phyloP scores from a whole-genome alignment of 2,113 vertebrate species.

The Thalassoma bifasciatum region DNA sequence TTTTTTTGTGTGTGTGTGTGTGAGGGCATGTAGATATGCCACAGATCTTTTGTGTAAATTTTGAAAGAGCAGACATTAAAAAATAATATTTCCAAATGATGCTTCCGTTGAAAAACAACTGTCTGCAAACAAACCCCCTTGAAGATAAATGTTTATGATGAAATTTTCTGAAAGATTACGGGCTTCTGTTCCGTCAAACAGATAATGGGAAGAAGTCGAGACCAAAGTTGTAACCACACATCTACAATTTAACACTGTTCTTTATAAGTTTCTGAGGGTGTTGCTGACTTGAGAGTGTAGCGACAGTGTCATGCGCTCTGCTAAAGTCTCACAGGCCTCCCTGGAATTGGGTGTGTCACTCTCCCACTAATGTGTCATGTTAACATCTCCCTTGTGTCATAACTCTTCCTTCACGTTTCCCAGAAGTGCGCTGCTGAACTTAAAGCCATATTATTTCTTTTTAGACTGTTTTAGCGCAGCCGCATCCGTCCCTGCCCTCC shows the following conservation, averaged over 20 bases:
- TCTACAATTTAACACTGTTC: slow-evolving; percentile 29
- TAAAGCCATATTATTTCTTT: slow-evolving; percentile 23
- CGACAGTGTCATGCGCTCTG: slow-evolving; percentile 53
- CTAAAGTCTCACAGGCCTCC: slow-evolving; percentile 60
- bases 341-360: slow-evolving; percentile 76
- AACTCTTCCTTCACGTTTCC: slow-evolving; percentile 53
- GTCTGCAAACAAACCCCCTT: background rate
- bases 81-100: background rate
- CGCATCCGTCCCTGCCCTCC: background rate
- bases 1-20: background rate
- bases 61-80: background rate
- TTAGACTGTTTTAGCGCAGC: slow-evolving; percentile 35
- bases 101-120: background rate
- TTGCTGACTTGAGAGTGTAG: slow-evolving; percentile 53
- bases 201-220: slow-evolving; percentile 1
- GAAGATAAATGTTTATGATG: background rate
- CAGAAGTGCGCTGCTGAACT: slow-evolving; percentile 42
- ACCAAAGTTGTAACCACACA: slow-evolving; percentile 18
- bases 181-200: background rate
- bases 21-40: background rate
- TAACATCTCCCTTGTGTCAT: slow-evolving; percentile 70
- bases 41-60: background rate
- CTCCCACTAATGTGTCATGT: slow-evolving; percentile 76
- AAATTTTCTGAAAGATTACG: background rate
- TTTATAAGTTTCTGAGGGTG: slow-evolving; percentile 42